Evolutionary conservation across 1,140 invertebrate species (phyloP).

Genomic region (Tribolium madens): DNA sequence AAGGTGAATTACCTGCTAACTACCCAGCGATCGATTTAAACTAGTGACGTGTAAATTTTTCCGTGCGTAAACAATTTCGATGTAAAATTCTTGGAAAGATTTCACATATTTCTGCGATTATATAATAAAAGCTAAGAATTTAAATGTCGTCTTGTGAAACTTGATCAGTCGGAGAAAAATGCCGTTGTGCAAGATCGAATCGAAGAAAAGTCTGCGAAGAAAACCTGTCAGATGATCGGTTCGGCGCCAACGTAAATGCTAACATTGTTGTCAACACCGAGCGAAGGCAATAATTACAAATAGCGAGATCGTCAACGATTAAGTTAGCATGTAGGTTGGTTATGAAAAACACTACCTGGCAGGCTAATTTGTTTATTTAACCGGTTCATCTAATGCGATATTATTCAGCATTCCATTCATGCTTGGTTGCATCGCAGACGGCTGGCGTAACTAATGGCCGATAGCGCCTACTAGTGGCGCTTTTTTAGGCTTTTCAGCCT

Average conservation of each 20-base stretch:
- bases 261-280: slow-evolving; percentile 30
- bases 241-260: slow-evolving; percentile 16
- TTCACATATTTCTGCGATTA: background rate
- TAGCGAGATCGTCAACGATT: slow-evolving; percentile 40
- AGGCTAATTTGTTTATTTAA: slow-evolving; percentile 44
- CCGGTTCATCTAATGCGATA: slow-evolving; percentile 41
- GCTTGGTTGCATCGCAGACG: slow-evolving; percentile 43
- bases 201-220: slow-evolving; percentile 12
- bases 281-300: slow-evolving; percentile 41
- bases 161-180: slow-evolving; percentile 10
- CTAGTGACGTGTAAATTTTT: background rate
- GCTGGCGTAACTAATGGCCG: slow-evolving; percentile 36
- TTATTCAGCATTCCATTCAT: slow-evolving; percentile 48
- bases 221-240: slow-evolving; percentile 26
- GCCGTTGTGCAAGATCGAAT: slow-evolving; percentile 18
- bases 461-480: slow-evolving; percentile 19
- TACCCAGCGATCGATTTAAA: background rate
- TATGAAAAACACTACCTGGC: slow-evolving; percentile 45
- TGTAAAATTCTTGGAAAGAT: background rate
- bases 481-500: slow-evolving; percentile 12
- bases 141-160: slow-evolving; percentile 30
- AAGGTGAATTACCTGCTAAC: slow-evolving; percentile 23
- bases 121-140: slow-evolving; percentile 18
- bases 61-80: background rate
- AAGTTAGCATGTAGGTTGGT: slow-evolving; percentile 41